A percentile compares a stretch with the other conserved stretches of the same genome.
Evolutionary conservation across 2,888 invertebrate genomes (phyloP).

Genomic region (Drosophila vallismaia): DNA sequence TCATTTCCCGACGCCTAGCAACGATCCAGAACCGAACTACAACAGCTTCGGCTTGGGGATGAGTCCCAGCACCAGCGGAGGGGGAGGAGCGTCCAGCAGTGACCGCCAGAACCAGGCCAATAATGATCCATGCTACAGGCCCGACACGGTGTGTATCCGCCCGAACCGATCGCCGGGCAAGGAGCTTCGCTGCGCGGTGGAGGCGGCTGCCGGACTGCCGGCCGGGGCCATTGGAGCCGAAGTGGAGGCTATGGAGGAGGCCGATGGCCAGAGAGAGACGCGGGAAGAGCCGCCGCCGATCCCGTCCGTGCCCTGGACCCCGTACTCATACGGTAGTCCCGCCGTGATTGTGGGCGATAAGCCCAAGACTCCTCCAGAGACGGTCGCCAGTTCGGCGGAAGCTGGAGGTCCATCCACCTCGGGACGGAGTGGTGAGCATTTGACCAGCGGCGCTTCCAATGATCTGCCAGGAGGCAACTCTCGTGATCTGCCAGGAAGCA

Average conservation of each 20-base stretch:
- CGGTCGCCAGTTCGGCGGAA: not conserved
- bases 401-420: not conserved
- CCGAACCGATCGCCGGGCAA: conserved; percentile 1
- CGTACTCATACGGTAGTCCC: not conserved
- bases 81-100: not conserved
- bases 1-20: not conserved
- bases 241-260: not conserved
- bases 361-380: not conserved
- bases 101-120: not conserved
- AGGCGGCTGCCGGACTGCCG: not conserved
- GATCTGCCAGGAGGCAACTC: too few species aligned
- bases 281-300: not conserved
- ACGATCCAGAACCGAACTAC: conserved; percentile 11
- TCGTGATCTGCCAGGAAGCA: too few species aligned
- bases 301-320: not conserved
- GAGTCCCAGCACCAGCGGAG: conserved; percentile 1
- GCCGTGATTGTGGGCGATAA: not conserved
- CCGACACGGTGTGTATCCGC: not conserved
- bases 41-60: conserved; percentile 34
- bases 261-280: not conserved
- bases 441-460: not conserved
- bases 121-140: not conserved
- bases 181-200: not conserved
- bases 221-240: not conserved
- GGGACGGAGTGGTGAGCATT: not conserved